These are phyloP conservation scores for Stegostoma tigrinum DNA, from an alignment of 2,113 vertebrate species.

Conservation along the genomic window DNA sequence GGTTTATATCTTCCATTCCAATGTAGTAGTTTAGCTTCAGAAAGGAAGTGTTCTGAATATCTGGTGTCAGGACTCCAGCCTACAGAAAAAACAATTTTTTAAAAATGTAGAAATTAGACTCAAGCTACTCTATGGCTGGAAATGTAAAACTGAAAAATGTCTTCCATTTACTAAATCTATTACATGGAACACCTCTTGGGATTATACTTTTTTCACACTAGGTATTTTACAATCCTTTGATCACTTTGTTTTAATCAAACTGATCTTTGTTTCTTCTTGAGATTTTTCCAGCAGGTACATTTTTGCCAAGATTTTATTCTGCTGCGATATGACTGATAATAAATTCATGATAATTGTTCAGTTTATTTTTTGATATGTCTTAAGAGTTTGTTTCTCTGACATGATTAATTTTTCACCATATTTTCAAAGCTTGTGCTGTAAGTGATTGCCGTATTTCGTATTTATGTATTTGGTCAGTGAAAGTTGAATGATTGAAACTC, in stretches of 20 bases:
- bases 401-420: neutral
- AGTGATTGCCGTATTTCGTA: neutral
- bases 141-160: neutral
- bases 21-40: slow-evolving; percentile 80
- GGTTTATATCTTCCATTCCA: slow-evolving; percentile 94
- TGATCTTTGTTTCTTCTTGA: neutral
- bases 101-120: neutral
- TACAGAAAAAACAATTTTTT: slow-evolving; percentile 42
- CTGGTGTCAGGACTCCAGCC: slow-evolving; percentile 82
- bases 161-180: neutral
- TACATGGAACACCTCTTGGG: neutral
- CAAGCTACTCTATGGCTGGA: neutral
- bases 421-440: neutral
- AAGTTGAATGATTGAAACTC: neutral
- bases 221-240: too few species aligned
- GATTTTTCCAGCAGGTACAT: neutral
- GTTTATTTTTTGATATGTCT: neutral
- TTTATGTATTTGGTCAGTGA: neutral
- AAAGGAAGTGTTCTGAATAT: slow-evolving; percentile 72
- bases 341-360: neutral
- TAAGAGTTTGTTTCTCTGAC: neutral
- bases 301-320: neutral
- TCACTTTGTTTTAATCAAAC: too few species aligned
- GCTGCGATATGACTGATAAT: neutral
- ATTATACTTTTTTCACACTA: neutral